These are phyloP conservation scores for Stenodera caucasica DNA, from an alignment of 2,888 invertebrate species.

Conservation along the genomic window DNA sequence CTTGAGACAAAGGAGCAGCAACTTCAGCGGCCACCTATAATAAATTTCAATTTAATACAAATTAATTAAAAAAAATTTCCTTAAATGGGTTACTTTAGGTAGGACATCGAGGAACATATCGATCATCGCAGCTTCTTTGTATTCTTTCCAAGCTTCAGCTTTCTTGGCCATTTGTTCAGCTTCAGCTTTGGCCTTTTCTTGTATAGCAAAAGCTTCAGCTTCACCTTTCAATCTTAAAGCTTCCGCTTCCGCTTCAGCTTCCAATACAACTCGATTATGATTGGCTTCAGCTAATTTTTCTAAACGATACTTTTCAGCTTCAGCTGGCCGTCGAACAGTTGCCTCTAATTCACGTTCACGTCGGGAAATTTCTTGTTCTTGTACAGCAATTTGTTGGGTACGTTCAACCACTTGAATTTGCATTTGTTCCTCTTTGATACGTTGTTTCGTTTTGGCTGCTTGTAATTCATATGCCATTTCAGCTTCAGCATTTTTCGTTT, in stretches of 20 bases:
- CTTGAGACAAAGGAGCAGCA: conserved; percentile 91
- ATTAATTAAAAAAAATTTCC: neutral
- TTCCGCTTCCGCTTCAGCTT: conserved; percentile 95
- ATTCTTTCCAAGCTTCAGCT: conserved; percentile 96
- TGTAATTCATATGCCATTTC: conserved; percentile 92
- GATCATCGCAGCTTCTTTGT: conserved; percentile 92
- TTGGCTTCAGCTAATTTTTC: conserved; percentile 96
- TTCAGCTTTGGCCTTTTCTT: conserved; percentile 93
- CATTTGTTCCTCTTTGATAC: conserved; percentile 93
- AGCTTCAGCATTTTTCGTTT: conserved; percentile 91
- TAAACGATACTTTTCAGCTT: conserved; percentile 88
- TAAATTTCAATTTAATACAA: neutral
- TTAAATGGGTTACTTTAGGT: conserved; percentile 74
- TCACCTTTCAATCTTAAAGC: conserved; percentile 82
- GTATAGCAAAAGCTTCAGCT: conserved; percentile 91
- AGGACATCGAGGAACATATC: conserved; percentile 95
- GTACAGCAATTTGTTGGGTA: conserved; percentile 87
- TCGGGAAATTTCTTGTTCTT: conserved; percentile 94
- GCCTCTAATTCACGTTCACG: conserved; percentile 92
- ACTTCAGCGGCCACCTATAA: conserved; percentile 83
- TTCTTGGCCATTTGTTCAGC: conserved; percentile 97
- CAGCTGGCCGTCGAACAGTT: conserved; percentile 89
- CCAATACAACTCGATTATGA: conserved; percentile 81
- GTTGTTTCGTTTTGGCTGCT: conserved; percentile 94
- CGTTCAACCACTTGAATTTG: conserved; percentile 70